Percentiles rank a stretch among this genome's conserved stretches.
phyloP scores from a whole-genome alignment of 2,888 invertebrate species.

The Torymus aiolomorphi region DNA sequence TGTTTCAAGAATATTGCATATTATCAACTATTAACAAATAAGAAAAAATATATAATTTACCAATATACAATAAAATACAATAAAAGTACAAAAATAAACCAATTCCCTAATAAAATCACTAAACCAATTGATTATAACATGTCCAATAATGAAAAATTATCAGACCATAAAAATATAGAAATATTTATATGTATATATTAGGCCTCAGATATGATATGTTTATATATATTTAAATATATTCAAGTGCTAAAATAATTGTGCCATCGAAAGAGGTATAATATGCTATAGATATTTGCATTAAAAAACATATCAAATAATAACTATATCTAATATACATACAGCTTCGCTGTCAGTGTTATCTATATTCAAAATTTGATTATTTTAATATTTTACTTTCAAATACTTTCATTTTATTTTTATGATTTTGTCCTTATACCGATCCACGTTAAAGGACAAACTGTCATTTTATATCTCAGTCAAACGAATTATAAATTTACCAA shows the following conservation, averaged over 20 bases:
- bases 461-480: slow-evolving; percentile 13
- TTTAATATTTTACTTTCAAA: slow-evolving; percentile 39
- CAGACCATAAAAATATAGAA: neutral
- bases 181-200: slow-evolving; percentile 10
- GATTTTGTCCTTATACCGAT: slow-evolving; percentile 12
- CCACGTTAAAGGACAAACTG: slow-evolving; percentile 10
- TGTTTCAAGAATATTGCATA: neutral
- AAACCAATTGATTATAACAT: slow-evolving; percentile 14
- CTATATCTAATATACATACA: slow-evolving; percentile 11
- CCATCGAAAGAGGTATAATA: neutral
- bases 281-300: slow-evolving; percentile 5
- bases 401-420: slow-evolving; percentile 44
- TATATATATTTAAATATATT: too few relatives aligned
- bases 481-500: slow-evolving; percentile 21
- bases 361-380: slow-evolving; percentile 21
- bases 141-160: slow-evolving; percentile 2
- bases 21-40: too few relatives aligned
- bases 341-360: slow-evolving; percentile 25
- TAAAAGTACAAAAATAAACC: slow-evolving; percentile 35
- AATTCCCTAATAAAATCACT: slow-evolving; percentile 13
- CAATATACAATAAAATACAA: slow-evolving; percentile 20
- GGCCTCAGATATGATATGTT: slow-evolving; percentile 39
- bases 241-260: slow-evolving; percentile 7
- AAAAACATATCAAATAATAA: slow-evolving; percentile 11
- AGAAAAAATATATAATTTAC: too few relatives aligned